Percentiles rank a stretch among this genome's conserved stretches.
These are phyloP conservation scores for Bolinopsis microptera DNA, from an alignment of 37 sponge, comb jelly and placozoan genomes.

Conservation along the genomic window DNA sequence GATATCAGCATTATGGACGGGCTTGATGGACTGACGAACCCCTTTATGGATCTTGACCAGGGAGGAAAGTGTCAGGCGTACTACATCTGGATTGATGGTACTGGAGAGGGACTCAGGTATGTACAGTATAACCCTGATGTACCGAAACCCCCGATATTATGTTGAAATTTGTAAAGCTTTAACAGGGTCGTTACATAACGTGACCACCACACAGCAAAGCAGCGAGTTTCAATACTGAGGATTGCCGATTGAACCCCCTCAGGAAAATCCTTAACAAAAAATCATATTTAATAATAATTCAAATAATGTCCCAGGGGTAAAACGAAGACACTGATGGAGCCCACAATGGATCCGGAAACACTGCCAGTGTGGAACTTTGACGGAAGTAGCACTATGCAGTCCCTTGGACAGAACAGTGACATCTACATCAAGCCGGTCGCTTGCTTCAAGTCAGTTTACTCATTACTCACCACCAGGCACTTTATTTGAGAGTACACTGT, in stretches of 20 bases:
- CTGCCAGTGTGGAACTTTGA: slow-evolving; percentile 94
- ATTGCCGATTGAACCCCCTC: no score
- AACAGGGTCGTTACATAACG: no score
- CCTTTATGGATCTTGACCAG: slow-evolving; percentile 70
- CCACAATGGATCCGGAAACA: slow-evolving; percentile 46
- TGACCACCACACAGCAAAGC: no score
- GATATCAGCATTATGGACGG: no score
- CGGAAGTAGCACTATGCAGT: slow-evolving; percentile 88
- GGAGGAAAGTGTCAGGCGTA: slow-evolving; percentile 76
- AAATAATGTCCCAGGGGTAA: slow-evolving; percentile 72
- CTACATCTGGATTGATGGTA: slow-evolving; percentile 97
- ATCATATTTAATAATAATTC: no score
- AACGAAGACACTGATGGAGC: slow-evolving; percentile 72
- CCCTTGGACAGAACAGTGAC: slow-evolving; percentile 85
- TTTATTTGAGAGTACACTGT: no score
- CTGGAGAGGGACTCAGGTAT: slow-evolving; percentile 66
- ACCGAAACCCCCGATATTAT: no score
- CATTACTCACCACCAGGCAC: not conserved
- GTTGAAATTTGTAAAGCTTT: no score
- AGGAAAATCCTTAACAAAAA: no score
- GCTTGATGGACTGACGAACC: not conserved
- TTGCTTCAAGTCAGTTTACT: slow-evolving; percentile 69
- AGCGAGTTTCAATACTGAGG: no score
- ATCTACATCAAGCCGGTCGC: slow-evolving; percentile 83
- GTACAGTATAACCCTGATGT: no score